Evolutionary conservation across 2,888 invertebrate genomes (phyloP).

Genomic region (Mythimna impura): DNA sequence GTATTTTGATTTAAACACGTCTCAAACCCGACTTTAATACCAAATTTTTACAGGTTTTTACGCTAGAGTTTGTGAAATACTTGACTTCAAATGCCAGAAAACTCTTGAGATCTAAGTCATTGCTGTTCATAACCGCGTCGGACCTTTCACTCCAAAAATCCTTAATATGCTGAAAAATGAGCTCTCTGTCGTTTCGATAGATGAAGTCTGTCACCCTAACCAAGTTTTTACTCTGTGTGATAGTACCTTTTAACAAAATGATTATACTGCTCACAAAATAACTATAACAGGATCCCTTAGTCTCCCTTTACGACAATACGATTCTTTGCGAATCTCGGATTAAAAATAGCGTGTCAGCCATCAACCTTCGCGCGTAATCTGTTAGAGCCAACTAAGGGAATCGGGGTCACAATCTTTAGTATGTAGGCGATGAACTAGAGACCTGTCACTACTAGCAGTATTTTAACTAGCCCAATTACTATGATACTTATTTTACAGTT

Average conservation of each 20-base stretch:
- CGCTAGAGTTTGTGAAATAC: too few relatives aligned
- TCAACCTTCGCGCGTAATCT: slow-evolving; percentile 46
- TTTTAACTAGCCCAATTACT: slow-evolving; percentile 17
- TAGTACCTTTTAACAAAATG: slow-evolving; percentile 3
- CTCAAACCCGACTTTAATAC: too few relatives aligned
- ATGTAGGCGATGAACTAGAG: slow-evolving; percentile 42
- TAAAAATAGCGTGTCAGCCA: slow-evolving; percentile 28
- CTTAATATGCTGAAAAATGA: not conserved
- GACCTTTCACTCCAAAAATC: not conserved
- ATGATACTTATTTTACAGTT: slow-evolving; percentile 19
- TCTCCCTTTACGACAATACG: not conserved
- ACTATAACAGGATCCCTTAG: not conserved
- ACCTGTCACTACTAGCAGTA: slow-evolving; percentile 23
- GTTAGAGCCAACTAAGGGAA: slow-evolving; percentile 44
- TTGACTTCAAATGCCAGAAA: too few relatives aligned
- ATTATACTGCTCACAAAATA: not conserved
- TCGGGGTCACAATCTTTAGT: slow-evolving; percentile 42
- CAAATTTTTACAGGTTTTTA: too few relatives aligned
- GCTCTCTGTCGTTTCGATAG: not conserved
- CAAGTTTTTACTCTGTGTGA: not conserved
- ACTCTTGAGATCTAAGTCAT: not conserved
- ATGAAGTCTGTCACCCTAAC: not conserved
- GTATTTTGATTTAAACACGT: too few relatives aligned
- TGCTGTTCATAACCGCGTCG: not conserved
- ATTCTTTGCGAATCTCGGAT: slow-evolving; percentile 14